Conservation (phyloP, 1,140 invertebrate species). For the Leptinotarsa lineolata region DNA sequence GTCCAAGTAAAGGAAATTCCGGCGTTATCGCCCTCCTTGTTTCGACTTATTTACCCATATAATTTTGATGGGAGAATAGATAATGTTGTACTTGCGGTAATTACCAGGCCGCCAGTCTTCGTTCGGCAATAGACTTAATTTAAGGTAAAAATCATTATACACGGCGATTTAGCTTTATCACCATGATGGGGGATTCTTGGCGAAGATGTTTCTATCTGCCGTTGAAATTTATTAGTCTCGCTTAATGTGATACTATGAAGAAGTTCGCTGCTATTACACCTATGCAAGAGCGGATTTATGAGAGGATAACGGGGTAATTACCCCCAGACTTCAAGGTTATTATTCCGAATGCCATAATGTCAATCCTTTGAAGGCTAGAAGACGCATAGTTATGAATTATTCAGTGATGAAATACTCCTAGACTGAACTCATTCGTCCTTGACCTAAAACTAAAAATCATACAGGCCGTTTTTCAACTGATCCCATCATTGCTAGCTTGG, state of each 20-base stretch:
- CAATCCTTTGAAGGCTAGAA: too few relatives aligned
- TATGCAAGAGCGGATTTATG: too few relatives aligned
- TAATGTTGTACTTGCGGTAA: conserved; percentile 36
- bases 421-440: too few relatives aligned
- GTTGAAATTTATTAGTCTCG: background rate
- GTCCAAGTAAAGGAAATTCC: background rate
- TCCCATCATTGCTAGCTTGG: too few relatives aligned
- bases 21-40: conserved; percentile 29
- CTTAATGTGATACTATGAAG: background rate
- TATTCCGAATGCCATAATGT: too few relatives aligned
- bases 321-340: too few relatives aligned
- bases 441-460: too few relatives aligned
- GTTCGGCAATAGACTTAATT: conserved; percentile 24
- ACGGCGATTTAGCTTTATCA: conserved; percentile 12
- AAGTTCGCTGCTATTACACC: background rate
- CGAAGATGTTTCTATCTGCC: conserved; percentile 3
- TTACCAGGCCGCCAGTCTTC: conserved; percentile 17
- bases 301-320: too few relatives aligned
- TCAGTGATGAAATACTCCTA: too few relatives aligned
- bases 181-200: background rate
- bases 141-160: conserved; percentile 29
- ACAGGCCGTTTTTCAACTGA: too few relatives aligned
- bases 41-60: conserved; percentile 37
- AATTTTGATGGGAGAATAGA: conserved; percentile 38
- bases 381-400: too few relatives aligned